A percentile compares a stretch with the other conserved stretches of the same genome.
Evolutionary conservation across 2,113 vertebrate species (phyloP).

Genomic region (Pithys albifrons): DNA sequence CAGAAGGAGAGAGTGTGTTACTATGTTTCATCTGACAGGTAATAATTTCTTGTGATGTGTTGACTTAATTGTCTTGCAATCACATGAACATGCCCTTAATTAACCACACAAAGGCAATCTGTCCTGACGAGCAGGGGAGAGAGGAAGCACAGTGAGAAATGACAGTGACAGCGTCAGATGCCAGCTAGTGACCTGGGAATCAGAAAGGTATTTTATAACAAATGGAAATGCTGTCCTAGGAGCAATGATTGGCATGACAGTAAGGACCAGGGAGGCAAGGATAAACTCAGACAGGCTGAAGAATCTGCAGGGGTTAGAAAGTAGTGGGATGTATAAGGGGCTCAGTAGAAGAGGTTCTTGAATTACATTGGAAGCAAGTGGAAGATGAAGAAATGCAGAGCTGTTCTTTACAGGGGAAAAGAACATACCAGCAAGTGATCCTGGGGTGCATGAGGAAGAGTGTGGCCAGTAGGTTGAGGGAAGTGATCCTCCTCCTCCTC

Average conservation of each 20-base stretch:
- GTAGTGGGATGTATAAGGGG: neutral
- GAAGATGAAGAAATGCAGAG: neutral
- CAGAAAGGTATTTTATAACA: neutral
- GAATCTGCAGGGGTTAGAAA: neutral
- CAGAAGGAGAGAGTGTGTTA: constrained; percentile 29
- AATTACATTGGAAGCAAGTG: neutral
- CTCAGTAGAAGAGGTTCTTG: neutral
- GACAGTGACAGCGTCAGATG: neutral
- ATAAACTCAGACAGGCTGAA: neutral
- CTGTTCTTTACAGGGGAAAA: neutral
- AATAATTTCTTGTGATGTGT: constrained; percentile 35
- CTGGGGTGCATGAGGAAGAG: neutral
- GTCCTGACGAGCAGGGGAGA: neutral
- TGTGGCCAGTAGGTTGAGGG: neutral
- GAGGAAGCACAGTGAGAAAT: neutral
- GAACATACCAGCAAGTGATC: neutral
- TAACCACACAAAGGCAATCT: constrained; percentile 16
- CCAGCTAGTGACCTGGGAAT: neutral
- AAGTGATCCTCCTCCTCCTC: neutral
- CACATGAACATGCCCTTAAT: constrained; percentile 10
- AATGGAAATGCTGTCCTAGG: neutral
- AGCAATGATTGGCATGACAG: neutral
- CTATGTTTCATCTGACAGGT: constrained; percentile 47
- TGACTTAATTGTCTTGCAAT: constrained; percentile 45
- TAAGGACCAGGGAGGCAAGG: neutral